These are phyloP conservation scores for Podarcis siculus DNA, from an alignment of 2,797 vertebrate species.

Conservation along the genomic window DNA sequence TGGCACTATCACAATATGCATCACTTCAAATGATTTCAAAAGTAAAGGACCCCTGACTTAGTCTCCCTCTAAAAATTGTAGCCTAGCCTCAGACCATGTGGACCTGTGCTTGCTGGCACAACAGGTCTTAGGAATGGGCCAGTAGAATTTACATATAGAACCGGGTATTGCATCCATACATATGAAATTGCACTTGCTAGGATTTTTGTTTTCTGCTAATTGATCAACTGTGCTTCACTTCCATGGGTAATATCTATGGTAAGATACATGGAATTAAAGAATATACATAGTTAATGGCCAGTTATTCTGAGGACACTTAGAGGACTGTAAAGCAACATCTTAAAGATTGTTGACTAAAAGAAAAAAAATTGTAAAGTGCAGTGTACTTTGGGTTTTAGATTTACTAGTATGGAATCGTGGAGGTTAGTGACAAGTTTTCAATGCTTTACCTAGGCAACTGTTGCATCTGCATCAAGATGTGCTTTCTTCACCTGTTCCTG, in stretches of 20 bases:
- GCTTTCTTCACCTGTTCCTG: slow-evolving; percentile 84
- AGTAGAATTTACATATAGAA: not conserved
- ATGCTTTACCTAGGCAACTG: slow-evolving; percentile 78
- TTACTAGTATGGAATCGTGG: not conserved
- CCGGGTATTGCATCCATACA: not conserved
- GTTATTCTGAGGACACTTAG: not conserved
- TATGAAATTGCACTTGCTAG: not conserved
- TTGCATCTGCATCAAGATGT: slow-evolving; percentile 82
- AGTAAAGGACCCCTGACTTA: not conserved
- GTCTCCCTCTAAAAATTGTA: not conserved
- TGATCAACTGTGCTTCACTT: not conserved
- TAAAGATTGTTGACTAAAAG: not conserved
- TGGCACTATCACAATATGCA: not conserved
- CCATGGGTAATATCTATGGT: not conserved
- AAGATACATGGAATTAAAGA: not conserved
- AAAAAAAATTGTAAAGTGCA: not conserved
- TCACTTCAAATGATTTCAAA: not conserved
- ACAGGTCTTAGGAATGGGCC: not conserved
- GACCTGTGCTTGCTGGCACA: not conserved
- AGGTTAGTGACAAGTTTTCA: not conserved
- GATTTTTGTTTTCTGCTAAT: not conserved
- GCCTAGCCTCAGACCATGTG: not conserved
- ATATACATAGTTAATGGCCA: not conserved
- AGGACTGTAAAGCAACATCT: not conserved
- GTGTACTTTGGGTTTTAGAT: not conserved